Evolutionary conservation across 2,888 invertebrate genomes (phyloP).

Genomic region (Formica aserva): DNA sequence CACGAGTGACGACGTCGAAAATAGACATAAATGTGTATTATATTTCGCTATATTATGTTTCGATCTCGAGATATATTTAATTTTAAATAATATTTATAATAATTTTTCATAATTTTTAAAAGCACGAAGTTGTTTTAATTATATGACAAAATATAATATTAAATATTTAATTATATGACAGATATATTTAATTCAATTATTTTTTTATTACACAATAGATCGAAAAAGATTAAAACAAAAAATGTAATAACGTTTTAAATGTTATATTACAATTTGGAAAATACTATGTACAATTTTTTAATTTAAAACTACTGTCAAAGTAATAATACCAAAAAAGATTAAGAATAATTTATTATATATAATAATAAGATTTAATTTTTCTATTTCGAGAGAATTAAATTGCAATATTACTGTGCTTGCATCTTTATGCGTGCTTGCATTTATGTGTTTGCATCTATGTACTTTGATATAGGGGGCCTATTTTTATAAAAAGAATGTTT

Average conservation of each 20-base stretch:
- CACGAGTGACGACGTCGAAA: constrained; percentile 5
- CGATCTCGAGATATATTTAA: not conserved
- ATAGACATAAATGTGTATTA: not conserved
- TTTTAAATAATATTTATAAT: not conserved
- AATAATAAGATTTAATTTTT: not conserved
- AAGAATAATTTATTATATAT: not conserved
- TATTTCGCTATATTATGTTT: not conserved
- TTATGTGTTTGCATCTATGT: not conserved
- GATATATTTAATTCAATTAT: constrained; percentile 3
- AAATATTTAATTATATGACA: not conserved
- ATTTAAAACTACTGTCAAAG: not conserved
- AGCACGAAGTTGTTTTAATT: not conserved
- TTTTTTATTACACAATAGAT: not conserved
- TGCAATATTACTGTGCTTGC: not conserved
- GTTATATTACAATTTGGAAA: not conserved
- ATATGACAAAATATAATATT: not conserved
- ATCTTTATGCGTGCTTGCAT: not conserved
- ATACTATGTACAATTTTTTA: not conserved
- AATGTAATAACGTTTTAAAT: not conserved
- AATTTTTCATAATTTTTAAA: not conserved
- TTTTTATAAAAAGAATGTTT: constrained; percentile 15
- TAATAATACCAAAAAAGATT: not conserved
- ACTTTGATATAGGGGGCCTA: constrained; percentile 16
- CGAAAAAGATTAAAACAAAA: not conserved
- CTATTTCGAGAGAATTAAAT: not conserved